Evolutionary conservation across 2,888 invertebrate species (phyloP).

Genomic region (Nyleta sp.): DNA sequence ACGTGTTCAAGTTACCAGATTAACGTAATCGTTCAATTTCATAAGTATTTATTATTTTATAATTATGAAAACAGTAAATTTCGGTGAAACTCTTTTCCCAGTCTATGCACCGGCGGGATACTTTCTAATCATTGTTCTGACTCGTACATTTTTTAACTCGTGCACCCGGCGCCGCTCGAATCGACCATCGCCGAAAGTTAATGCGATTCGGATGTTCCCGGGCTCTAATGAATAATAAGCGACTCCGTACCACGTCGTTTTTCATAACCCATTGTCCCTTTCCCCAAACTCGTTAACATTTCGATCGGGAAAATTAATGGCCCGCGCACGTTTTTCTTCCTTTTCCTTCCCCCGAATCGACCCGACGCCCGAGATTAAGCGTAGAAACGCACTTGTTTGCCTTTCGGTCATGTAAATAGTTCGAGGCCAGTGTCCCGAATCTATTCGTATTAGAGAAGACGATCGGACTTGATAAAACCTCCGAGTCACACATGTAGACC

Average conservation of each 20-base stretch:
- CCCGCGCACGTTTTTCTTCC: not conserved
- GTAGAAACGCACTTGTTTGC: conserved; percentile 27
- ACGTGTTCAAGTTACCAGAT: too few relatives aligned
- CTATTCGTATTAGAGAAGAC: conserved; percentile 34
- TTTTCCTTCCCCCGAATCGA: conserved; percentile 11
- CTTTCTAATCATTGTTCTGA: conserved; percentile 28
- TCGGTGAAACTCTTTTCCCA: too few relatives aligned
- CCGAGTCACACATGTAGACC: conserved; percentile 47
- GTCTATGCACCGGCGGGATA: not conserved
- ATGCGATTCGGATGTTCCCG: conserved; percentile 15
- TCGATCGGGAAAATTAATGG: conserved; percentile 38
- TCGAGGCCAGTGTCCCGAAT: conserved; percentile 54
- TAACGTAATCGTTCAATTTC: too few relatives aligned
- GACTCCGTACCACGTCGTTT: conserved; percentile 17
- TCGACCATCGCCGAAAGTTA: conserved; percentile 3
- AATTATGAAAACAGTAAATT: too few relatives aligned
- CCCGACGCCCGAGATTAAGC: conserved; percentile 21
- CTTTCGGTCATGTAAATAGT: conserved; percentile 34
- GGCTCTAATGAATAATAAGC: conserved; percentile 1
- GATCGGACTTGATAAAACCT: conserved; percentile 45
- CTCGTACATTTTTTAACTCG: conserved; percentile 3
- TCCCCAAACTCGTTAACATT: conserved; percentile 15
- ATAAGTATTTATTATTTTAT: too few relatives aligned
- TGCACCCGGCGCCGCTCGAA: conserved; percentile 14
- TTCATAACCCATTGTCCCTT: conserved; percentile 25